Base-by-base conservation (phyloP, 37 sponge, comb jelly and placozoan species). In the Spongilla lacustris region DNA sequence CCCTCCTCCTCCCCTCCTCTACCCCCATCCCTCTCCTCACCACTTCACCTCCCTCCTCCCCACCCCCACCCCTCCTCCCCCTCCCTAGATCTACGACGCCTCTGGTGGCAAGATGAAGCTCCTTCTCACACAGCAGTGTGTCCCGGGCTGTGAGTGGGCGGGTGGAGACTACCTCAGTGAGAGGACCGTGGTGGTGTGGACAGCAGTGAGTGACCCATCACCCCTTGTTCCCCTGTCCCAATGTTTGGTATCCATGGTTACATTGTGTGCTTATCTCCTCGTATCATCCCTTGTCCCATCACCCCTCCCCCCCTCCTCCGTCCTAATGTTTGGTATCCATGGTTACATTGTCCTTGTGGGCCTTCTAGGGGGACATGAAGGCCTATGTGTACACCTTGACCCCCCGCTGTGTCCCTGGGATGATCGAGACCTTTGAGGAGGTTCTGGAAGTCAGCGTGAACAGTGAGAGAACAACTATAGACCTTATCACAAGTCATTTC, bases 341-440 rank as follows among this genome's bases (percentile, higher is more conserved):
- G n/a, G n/a, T n/a, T n/a, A n/a, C n/a, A n/a, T n/a, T n/a, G n/a
- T n/a, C n/a, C n/a, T n/a, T n/a, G n/a, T n/a, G n/a, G n/a, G n/a
- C n/a, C n/a, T n/a, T n/a, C n/a, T n/a, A n/a, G 36, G 74, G 73
- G 6, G 74, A 70, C 13, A 28, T 83, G 50, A 83, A 48, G 27
- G 83, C 28, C 71, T 25, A 28, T 9, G 9, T 28, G 3, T 69
- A 69, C 71, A 69, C 28, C 6, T 27, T 74, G 34, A n/a, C 74
- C 21, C n/a, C 71, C 67, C 89, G 93, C 50, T 90, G 50, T 90
- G 79, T 76, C 85, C 88, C 36, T 36, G 75, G 90, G 71, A n/a
- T 86, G 80, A 91, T 86, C 26, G 71, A 69, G n/a, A 68, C 85
- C 1, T 74, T 84, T 74, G 92, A 91, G 33, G 68, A 32, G 3